phyloP scores from a whole-genome alignment of 1,140 invertebrate species.

The Lasioglossum baleicum region DNA sequence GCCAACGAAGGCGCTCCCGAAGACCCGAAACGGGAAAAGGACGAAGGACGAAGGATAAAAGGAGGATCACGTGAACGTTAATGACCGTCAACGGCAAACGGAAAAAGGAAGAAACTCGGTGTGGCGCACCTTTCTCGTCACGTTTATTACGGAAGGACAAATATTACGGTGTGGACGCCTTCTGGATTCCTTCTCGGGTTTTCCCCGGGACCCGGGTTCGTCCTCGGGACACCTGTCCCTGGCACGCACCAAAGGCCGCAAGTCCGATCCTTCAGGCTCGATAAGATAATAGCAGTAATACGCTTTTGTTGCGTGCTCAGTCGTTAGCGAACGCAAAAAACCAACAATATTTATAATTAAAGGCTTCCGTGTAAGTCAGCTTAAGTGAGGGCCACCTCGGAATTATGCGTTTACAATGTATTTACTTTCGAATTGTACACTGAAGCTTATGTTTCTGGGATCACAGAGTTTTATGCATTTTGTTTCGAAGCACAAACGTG shows the following conservation, averaged over 20 bases:
- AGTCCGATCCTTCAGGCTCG: slow-evolving; percentile 9
- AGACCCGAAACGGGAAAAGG: slow-evolving; percentile 1
- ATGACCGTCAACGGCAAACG: slow-evolving; percentile 5
- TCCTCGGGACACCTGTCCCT: slow-evolving; percentile 30
- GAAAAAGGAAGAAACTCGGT: slow-evolving; percentile 3
- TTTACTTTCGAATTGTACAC: too few relatives aligned
- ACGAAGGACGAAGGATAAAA: not conserved
- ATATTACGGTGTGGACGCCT: slow-evolving; percentile 28
- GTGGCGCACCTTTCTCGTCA: not conserved
- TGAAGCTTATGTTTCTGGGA: too few relatives aligned
- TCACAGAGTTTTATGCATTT: too few relatives aligned
- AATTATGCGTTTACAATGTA: too few relatives aligned
- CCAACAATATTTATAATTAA: too few relatives aligned
- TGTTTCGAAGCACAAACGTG: too few relatives aligned
- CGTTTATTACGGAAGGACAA: slow-evolving; percentile 30
- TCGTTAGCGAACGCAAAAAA: too few relatives aligned
- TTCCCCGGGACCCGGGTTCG: not conserved
- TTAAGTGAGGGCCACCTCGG: too few relatives aligned
- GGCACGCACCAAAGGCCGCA: slow-evolving; percentile 22
- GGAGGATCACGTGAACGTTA: slow-evolving; percentile 5
- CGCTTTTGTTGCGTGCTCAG: too few relatives aligned
- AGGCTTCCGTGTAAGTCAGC: too few relatives aligned
- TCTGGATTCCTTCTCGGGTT: slow-evolving; percentile 1
- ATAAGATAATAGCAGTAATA: slow-evolving; percentile 20
- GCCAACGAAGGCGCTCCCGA: not conserved